Base-by-base conservation (phyloP, 2,113 vertebrate genomes). In the Cyanoramphus novaezelandiae region DNA sequence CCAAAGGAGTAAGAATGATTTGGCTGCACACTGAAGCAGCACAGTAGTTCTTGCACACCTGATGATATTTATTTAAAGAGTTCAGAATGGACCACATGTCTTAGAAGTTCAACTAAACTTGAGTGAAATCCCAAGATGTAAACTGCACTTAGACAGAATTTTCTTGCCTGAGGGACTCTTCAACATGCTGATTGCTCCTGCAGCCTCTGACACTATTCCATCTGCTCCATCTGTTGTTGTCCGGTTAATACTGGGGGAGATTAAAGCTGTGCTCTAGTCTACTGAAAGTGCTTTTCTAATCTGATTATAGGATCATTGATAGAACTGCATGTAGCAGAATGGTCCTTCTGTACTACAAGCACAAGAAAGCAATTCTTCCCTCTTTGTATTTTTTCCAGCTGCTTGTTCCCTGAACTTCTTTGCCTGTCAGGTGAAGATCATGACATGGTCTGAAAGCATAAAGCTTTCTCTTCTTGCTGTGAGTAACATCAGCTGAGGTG, bases 201-300 rank as follows among this genome's bases (percentile, higher is more conserved):
- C 75, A 88, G 82, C 86, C 87, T 88, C 82, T 92, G 81, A 92
- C 28, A 27, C 63, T 88, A 3, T 79, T 92, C 96, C 97, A 97
- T 97, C 96, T 96, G 97, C 75, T 97, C 94, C 92, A 89, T 95
- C 95, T 97, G 87, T 64, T 92, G 71, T 92, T 13, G 24, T 86
- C 93, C 91, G 69, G 90, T 96, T 97, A 97, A 87, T 27, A 49
- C 50, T 57, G 64, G 55, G 62, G 79, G 43, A 95, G 88, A 91
- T 84, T 78, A 82, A 57, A 87, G 74, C 72, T 95, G 89, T 50
- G 69, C 50, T 80, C 9, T 35, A 49, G 33, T 7, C 57, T 91
- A 69, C 41, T 79, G 57, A 46, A 92, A 82, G 69, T 75, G 29
- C 41, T 92, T 91, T 95, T 92, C 55, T 86, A 83, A 74, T 68